Evolutionary conservation across 1,140 invertebrate species (phyloP).

Genomic region (Tenebrio molitor): DNA sequence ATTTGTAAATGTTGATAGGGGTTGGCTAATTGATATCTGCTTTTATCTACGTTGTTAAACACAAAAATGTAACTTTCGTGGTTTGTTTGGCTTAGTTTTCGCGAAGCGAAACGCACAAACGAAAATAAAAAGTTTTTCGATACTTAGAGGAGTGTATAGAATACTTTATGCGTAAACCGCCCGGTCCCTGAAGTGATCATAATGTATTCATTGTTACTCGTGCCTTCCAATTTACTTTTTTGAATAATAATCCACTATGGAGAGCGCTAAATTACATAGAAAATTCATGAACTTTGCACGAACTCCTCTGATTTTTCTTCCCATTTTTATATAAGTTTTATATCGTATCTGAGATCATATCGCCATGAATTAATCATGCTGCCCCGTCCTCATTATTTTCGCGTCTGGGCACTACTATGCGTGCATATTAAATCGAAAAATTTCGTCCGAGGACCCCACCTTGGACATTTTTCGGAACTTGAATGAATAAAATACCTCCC

Average conservation of each 20-base stretch:
- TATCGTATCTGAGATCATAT: constrained; percentile 29
- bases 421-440: constrained; percentile 15
- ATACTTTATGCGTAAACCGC: constrained; percentile 38
- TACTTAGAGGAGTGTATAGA: constrained; percentile 6
- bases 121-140: constrained; percentile 23
- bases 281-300: constrained; percentile 45
- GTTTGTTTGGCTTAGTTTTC: too few relatives aligned
- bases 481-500: constrained; percentile 24
- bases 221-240: constrained; percentile 44
- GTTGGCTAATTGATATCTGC: too few relatives aligned
- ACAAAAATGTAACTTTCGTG: too few relatives aligned
- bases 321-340: constrained; percentile 35
- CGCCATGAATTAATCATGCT: constrained; percentile 25
- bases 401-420: constrained; percentile 12
- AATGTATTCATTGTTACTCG: constrained; percentile 46
- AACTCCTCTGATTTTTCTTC: constrained; percentile 34
- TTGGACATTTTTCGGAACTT: background rate
- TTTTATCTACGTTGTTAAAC: too few relatives aligned
- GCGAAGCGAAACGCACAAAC: too few relatives aligned
- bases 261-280: constrained; percentile 42
- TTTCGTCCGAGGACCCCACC: background rate
- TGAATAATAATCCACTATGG: constrained; percentile 45
- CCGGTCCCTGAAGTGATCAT: constrained; percentile 42
- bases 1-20: too few relatives aligned
- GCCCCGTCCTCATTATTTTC: constrained; percentile 12